Evolutionary conservation across 2,113 vertebrate species (phyloP).

Genomic region (Dasyurus viverrinus): DNA sequence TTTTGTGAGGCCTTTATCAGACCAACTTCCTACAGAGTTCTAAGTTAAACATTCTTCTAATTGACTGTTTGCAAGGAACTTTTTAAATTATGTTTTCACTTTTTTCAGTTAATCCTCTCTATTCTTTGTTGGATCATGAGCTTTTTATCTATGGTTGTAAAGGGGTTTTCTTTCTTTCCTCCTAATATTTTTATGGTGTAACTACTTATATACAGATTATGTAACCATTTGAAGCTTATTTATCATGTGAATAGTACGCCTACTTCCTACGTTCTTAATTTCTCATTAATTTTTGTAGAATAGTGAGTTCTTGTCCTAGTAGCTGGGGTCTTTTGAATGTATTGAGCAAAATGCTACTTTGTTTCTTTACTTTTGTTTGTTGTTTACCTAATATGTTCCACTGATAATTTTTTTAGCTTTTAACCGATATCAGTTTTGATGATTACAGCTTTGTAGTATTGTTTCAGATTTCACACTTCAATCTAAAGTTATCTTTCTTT

Average conservation of each 20-base stretch:
- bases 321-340: background rate
- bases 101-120: background rate
- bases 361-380: background rate
- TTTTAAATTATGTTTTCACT: background rate
- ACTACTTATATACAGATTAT: background rate
- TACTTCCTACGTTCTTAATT: background rate
- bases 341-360: background rate
- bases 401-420: background rate
- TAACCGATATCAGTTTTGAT: background rate
- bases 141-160: background rate
- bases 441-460: background rate
- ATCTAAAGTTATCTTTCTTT: constrained; percentile 69
- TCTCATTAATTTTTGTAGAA: background rate
- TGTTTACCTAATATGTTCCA: background rate
- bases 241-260: background rate
- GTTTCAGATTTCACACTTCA: background rate
- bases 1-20: background rate
- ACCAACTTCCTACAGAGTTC: too few relatives aligned
- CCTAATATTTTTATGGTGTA: background rate
- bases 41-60: too few relatives aligned
- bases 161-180: background rate
- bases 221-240: background rate
- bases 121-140: background rate
- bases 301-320: background rate
- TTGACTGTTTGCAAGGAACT: too few relatives aligned